These are phyloP conservation scores for Psophia crepitans DNA, from an alignment of 2,113 vertebrate species.

Conservation along the genomic window DNA sequence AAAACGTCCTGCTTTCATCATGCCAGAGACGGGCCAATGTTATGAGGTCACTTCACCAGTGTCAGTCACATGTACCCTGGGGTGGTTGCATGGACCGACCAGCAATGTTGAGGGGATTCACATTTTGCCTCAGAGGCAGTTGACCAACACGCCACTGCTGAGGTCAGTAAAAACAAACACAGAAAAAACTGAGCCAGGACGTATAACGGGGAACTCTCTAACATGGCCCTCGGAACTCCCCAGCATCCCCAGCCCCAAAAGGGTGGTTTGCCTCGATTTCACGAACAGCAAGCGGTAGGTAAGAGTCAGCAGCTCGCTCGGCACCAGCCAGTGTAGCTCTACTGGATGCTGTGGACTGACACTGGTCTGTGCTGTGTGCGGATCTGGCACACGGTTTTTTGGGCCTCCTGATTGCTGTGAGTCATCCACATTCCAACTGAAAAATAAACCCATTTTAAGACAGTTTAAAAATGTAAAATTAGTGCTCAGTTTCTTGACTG, in stretches of 20 bases:
- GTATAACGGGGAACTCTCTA: not conserved
- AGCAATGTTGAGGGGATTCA: not conserved
- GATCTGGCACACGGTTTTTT: not conserved
- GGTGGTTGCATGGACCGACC: not conserved
- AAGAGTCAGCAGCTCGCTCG: rapidly evolving
- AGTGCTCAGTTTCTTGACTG: not conserved
- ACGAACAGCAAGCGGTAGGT: not conserved
- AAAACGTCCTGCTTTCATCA: conserved; percentile 14
- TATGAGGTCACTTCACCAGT: not conserved
- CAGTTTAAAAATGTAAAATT: not conserved
- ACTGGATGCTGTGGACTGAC: not conserved
- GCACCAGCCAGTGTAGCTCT: not conserved
- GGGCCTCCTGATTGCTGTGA: not conserved
- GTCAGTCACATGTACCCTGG: not conserved
- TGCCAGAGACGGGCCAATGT: not conserved
- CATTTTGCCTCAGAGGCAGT: not conserved
- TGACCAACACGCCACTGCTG: not conserved
- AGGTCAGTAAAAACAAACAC: not conserved
- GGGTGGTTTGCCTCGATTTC: not conserved
- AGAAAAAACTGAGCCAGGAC: not conserved
- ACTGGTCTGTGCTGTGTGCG: rapidly evolving
- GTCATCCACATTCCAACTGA: not conserved
- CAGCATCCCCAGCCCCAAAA: not conserved
- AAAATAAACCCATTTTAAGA: not conserved
- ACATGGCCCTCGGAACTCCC: not conserved